Percentiles rank a stretch among this genome's conserved stretches.
Evolutionary conservation across 2,888 invertebrate species (phyloP).

Genomic region (Steromphala cineraria): DNA sequence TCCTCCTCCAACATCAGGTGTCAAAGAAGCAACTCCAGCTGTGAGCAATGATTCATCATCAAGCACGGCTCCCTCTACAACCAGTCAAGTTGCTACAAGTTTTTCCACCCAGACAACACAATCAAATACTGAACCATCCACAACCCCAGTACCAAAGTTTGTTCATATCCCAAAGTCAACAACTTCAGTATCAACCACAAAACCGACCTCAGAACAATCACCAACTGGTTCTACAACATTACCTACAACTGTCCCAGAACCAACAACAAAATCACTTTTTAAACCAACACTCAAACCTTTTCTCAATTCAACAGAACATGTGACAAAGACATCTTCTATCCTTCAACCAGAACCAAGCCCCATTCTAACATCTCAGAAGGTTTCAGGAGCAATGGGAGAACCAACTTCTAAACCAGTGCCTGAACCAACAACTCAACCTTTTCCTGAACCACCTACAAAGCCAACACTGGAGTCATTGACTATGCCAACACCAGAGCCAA

Average conservation of each 20-base stretch:
- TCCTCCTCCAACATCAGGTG: no score
- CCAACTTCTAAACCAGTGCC: conserved; percentile 25
- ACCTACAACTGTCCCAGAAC: background rate
- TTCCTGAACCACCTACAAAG: background rate
- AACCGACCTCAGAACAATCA: background rate
- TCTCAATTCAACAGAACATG: background rate
- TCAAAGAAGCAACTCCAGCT: no score
- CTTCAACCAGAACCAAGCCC: conserved; percentile 18
- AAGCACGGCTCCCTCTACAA: no score
- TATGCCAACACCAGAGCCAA: background rate
- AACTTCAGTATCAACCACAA: conserved; percentile 21
- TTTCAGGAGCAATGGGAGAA: conserved; percentile 28
- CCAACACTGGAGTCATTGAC: background rate
- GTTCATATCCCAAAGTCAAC: conserved; percentile 10
- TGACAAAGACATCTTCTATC: conserved; percentile 19
- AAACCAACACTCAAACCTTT: background rate
- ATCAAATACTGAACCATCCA: background rate
- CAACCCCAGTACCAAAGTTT: conserved; percentile 8
- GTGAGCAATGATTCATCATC: no score
- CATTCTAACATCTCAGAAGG: conserved; percentile 11
- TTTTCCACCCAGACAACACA: no score
- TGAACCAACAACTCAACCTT: conserved; percentile 14
- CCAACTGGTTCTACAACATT: background rate
- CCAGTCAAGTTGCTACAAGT: no score
- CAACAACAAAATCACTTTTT: conserved; percentile 8